These are phyloP conservation scores for Drosophila glabriapex DNA, from an alignment of 2,888 invertebrate species.

Conservation along the genomic window DNA sequence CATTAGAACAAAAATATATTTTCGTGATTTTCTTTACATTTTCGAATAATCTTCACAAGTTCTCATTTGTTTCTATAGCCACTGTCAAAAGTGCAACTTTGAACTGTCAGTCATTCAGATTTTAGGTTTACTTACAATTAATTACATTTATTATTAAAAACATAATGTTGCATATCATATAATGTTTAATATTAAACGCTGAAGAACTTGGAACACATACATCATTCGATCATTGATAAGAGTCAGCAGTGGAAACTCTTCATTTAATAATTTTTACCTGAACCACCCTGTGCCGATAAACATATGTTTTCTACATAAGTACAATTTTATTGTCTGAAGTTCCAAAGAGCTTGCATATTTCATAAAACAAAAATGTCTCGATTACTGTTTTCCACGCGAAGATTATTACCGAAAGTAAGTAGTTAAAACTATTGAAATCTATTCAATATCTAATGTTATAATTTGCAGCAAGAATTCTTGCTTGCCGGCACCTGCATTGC, in stretches of 20 bases:
- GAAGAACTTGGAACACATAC: not conserved
- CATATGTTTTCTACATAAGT: conserved; percentile 47
- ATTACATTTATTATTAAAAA: not conserved
- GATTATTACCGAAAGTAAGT: conserved; percentile 63
- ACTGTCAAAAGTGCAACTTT: not conserved
- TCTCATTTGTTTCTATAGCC: not conserved
- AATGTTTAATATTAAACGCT: not conserved
- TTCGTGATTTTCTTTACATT: not conserved
- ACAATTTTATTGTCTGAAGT: conserved; percentile 43
- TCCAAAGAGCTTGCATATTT: conserved; percentile 35
- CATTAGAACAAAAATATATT: not conserved
- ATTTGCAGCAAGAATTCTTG: conserved; percentile 65
- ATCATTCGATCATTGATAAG: not conserved
- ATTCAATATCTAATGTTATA: conserved; percentile 8
- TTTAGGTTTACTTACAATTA: not conserved
- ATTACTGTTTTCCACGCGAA: conserved; percentile 61
- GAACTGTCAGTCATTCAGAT: not conserved
- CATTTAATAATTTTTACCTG: conserved; percentile 3
- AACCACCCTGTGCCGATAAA: conserved; percentile 52
- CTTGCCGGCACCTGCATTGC: conserved; percentile 65
- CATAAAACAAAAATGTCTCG: conserved; percentile 57
- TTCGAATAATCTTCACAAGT: not conserved
- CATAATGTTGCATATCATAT: not conserved
- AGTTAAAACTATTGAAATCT: not conserved
- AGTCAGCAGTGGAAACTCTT: conserved; percentile 9